Evolutionary conservation across 2,797 vertebrate species (phyloP).

Genomic region (Melanogrammus aeglefinus): DNA sequence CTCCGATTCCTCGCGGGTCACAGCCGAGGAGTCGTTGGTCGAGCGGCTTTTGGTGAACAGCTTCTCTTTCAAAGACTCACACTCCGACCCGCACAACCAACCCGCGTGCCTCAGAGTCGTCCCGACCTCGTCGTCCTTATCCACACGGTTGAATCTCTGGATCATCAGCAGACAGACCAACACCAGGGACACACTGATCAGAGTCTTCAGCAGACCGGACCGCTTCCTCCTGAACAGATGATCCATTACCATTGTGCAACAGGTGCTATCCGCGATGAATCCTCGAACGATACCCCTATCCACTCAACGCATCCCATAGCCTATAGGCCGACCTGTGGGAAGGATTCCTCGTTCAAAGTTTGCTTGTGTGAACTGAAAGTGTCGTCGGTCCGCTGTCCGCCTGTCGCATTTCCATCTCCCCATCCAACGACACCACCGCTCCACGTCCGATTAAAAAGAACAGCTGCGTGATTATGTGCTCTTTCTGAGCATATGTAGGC

Average conservation of each 20-base stretch:
- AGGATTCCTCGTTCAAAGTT: slow-evolving; percentile 11
- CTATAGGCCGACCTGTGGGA: slow-evolving; percentile 6
- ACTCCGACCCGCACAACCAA: slow-evolving; percentile 53
- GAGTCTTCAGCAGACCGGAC: slow-evolving; percentile 68
- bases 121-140: slow-evolving; percentile 54
- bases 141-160: slow-evolving; percentile 73
- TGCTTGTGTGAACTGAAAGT: not conserved
- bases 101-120: slow-evolving; percentile 36
- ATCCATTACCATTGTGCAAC: slow-evolving; percentile 66
- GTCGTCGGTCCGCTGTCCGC: too few relatives aligned
- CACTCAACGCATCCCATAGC: slow-evolving; percentile 42
- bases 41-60: slow-evolving; percentile 9
- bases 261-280: slow-evolving; percentile 17
- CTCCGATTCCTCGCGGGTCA: slow-evolving; percentile 10
- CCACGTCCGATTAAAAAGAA: not conserved
- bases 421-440: not conserved
- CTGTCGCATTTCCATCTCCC: not conserved
- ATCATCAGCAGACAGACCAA: slow-evolving; percentile 77
- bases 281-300: slow-evolving; percentile 19
- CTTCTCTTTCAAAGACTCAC: slow-evolving; percentile 47
- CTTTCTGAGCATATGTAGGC: not conserved
- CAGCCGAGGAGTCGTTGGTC: slow-evolving; percentile 25
- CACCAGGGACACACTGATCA: slow-evolving; percentile 74
- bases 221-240: slow-evolving; percentile 68
- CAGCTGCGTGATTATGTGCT: not conserved